Evolutionary conservation across 1,140 invertebrate genomes (phyloP).

Genomic region (Andrena cerasifolii): DNA sequence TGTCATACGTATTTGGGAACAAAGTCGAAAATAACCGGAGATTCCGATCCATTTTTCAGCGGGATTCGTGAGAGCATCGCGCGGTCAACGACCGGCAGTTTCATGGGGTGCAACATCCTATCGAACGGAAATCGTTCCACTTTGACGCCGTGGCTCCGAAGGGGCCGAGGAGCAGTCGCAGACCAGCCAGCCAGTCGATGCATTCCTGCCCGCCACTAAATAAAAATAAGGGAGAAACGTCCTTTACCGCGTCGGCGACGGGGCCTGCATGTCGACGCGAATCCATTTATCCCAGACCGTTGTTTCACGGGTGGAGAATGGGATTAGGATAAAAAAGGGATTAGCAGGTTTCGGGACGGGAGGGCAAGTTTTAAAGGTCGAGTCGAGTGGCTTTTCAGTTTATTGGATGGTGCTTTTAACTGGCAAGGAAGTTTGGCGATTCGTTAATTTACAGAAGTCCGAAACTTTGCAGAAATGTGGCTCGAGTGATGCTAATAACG

Average conservation of each 20-base stretch:
- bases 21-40: neutral
- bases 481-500: no score
- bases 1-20: neutral
- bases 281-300: neutral
- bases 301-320: neutral
- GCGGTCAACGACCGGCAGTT: neutral
- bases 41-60: neutral
- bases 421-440: no score
- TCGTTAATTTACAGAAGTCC: no score
- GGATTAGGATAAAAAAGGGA: no score
- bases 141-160: conserved; percentile 21
- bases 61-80: neutral
- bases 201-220: conserved; percentile 11
- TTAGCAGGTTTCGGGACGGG: no score
- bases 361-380: no score
- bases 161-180: neutral
- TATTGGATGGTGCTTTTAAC: no score
- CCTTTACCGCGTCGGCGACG: neutral
- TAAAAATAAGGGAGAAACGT: conserved; percentile 6
- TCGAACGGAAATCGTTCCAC: conserved; percentile 42
- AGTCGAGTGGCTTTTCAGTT: no score
- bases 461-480: no score
- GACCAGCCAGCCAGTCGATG: neutral
- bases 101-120: conserved; percentile 22
- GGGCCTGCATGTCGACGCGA: conserved; percentile 10